These are phyloP conservation scores for Hypsopygia costalis DNA, from an alignment of 2,888 invertebrate species.

Conservation along the genomic window DNA sequence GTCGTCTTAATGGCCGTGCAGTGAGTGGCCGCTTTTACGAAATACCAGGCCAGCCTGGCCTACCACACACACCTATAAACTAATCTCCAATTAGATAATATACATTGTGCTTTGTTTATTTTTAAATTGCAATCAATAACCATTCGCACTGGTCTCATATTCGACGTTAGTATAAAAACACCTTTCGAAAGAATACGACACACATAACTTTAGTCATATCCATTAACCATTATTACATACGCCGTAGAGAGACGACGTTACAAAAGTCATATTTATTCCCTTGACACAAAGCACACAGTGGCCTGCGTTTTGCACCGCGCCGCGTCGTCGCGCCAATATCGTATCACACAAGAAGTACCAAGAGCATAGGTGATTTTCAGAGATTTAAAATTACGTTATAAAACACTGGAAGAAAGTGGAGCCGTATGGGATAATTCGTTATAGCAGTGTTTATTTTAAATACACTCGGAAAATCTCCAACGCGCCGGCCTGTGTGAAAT, in stretches of 20 bases:
- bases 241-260: constrained; percentile 9
- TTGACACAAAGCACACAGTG: constrained; percentile 14
- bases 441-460: too few relatives aligned
- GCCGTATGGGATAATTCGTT: too few relatives aligned
- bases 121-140: constrained; percentile 32
- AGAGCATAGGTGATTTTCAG: background rate
- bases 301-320: constrained; percentile 13
- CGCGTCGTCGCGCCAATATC: constrained; percentile 6
- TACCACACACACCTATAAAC: constrained; percentile 20
- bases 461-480: background rate
- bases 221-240: constrained; percentile 3
- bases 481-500: background rate
- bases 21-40: background rate
- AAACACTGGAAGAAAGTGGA: too few relatives aligned
- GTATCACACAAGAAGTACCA: background rate
- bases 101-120: constrained; percentile 43
- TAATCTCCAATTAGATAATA: constrained; percentile 37
- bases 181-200: constrained; percentile 6
- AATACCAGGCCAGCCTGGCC: background rate
- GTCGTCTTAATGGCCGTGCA: constrained; percentile 5
- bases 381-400: too few relatives aligned
- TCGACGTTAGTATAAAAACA: constrained; percentile 8
- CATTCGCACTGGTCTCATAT: constrained; percentile 14
- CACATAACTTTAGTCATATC: constrained; percentile 4
- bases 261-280: constrained; percentile 1